Base-by-base conservation (phyloP, 2,888 invertebrate genomes). In the Eristalinus sepulchralis region DNA sequence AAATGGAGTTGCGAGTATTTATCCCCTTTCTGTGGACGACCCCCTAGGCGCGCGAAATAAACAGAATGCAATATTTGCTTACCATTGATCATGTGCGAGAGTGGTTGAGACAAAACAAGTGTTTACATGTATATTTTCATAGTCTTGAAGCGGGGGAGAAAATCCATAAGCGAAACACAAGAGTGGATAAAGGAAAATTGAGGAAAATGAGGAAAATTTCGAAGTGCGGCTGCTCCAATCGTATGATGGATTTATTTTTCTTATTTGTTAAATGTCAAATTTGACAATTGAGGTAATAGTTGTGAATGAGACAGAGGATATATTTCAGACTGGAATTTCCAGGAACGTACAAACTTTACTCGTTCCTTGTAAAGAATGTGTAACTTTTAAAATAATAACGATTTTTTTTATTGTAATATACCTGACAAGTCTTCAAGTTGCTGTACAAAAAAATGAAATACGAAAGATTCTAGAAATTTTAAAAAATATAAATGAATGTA, bases 11-110 rank as follows among this genome's bases (percentile, higher is more conserved):
- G 55, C 5, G 24, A 70, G 31, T 22, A 47, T 20, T 22, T 20
- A 8, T 17, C 39, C 20, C 17, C 36, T 17, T 24, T 27, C 8
- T 60, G 36, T 55, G 2, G 27, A 63, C 36, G 31, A 60, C 36
- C 66, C 73, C 75, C 68, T 39, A 39, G 22, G 34, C 63, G 68
- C 60, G 67, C 22, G 55, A 36, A 85, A 73, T 77, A 72, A 71
- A 78, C 73, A 60, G 59, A 79, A 71, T 82, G 71, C 66, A 76
- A 47, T 34, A 76, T 68, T 63, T 64, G 53, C 68, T 64, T 83
- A 80, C 87, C 87, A 83, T 87, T 87, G 67, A 68, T 68, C 55
- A 63, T 87, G 79, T 83, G 76, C 63, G 64, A 83, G 86, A 76
- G 86, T 83, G 67, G 86, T 62, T 57, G 78, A 86, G 83, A 86